phyloP scores from a whole-genome alignment of 1,140 invertebrate genomes.

The Drosophila subobscura region DNA sequence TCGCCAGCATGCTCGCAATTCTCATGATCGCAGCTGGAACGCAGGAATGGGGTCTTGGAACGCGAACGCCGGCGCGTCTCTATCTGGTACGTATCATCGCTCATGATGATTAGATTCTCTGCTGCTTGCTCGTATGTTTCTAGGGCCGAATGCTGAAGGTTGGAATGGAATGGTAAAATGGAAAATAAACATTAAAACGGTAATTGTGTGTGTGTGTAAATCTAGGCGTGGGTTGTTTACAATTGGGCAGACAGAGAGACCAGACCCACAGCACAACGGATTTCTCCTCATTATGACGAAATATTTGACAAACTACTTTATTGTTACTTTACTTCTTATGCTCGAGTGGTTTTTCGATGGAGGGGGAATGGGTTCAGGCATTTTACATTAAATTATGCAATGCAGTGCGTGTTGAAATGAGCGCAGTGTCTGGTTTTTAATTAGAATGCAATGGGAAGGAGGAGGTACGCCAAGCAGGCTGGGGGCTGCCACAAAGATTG shows the following conservation, averaged over 20 bases:
- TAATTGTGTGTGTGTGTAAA: conserved; percentile 8
- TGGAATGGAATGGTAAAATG: conserved; percentile 21
- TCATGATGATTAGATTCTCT: conserved; percentile 61
- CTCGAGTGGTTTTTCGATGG: conserved; percentile 49
- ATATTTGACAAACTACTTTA: conserved; percentile 20
- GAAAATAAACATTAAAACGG: conserved; percentile 38
- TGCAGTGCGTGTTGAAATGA: conserved; percentile 70
- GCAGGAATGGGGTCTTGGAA: conserved; percentile 86
- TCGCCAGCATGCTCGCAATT: conserved; percentile 84
- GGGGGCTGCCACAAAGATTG: conserved; percentile 17
- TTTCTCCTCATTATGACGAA: conserved; percentile 23
- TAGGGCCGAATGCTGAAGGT: conserved; percentile 14
- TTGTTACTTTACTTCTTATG: conserved; percentile 43
- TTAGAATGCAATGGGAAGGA: conserved; percentile 73
- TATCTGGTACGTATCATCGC: conserved; percentile 71
- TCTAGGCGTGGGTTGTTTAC: conserved; percentile 73
- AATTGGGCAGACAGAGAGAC: conserved; percentile 41
- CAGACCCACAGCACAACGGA: conserved; percentile 11
- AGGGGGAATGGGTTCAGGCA: conserved; percentile 14
- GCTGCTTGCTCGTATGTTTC: neutral
- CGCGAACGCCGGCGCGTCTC: conserved; percentile 85
- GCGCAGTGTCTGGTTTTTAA: conserved; percentile 68
- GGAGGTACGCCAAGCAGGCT: conserved; percentile 30
- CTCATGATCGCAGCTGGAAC: conserved; percentile 85
- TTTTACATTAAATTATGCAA: conserved; percentile 69